Percentiles rank a stretch among this genome's conserved stretches.
phyloP scores from a whole-genome alignment of 2,113 vertebrate species.

The Cricetomys ansorgei region DNA sequence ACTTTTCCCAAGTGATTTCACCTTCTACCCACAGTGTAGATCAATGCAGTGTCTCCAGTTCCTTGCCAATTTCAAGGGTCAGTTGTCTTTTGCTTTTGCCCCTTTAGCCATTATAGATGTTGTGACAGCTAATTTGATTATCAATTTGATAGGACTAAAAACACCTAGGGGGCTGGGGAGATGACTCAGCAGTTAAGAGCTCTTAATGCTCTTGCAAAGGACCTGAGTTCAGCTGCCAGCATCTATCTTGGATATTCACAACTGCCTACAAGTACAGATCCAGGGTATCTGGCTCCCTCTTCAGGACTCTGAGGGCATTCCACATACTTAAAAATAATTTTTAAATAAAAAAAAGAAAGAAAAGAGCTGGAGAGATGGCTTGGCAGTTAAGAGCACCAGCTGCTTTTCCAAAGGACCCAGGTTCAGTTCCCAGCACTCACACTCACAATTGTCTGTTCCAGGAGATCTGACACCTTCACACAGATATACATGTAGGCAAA shows the following conservation, averaged over 20 bases:
- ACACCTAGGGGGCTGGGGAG: not conserved
- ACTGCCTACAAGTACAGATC: not conserved
- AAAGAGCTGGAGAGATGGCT: too few species aligned
- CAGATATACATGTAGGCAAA: too few species aligned
- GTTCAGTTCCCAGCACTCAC: too few species aligned
- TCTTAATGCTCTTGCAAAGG: not conserved
- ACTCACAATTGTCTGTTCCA: too few species aligned
- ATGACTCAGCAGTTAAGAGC: not conserved
- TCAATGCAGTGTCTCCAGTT: not conserved
- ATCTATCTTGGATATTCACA: not conserved
- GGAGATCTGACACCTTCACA: too few species aligned
- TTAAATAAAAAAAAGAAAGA: not conserved
- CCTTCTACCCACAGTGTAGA: not conserved
- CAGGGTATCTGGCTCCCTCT: not conserved
- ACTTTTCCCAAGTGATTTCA: not conserved
- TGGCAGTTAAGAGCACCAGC: too few species aligned
- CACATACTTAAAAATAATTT: not conserved
- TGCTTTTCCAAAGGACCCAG: too few species aligned
- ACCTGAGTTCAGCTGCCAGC: not conserved
- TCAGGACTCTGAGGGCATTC: not conserved
- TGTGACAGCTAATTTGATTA: not conserved
- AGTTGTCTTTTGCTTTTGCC: not conserved
- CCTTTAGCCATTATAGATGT: not conserved
- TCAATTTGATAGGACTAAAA: not conserved
- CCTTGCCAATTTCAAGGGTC: not conserved